Base-by-base conservation (phyloP, 2,888 invertebrate species). In the Rhagophthalmus giganteus region DNA sequence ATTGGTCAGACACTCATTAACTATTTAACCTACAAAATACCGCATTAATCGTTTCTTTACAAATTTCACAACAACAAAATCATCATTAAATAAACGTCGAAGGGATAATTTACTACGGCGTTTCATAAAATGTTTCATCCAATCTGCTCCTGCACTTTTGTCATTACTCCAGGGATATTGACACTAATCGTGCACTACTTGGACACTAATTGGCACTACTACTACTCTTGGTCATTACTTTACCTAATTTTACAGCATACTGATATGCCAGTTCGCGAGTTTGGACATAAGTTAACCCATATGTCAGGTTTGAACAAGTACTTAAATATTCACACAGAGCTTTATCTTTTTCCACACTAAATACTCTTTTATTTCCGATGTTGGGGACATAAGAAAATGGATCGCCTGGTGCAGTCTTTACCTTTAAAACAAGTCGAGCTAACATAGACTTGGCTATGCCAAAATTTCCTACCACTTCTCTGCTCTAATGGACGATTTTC, bases 211-310 rank as follows among this genome's bases (percentile, higher is more conserved):
- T n/a, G n/a, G n/a, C n/a, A n/a, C n/a, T n/a, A n/a, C n/a, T n/a
- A n/a, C n/a, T n/a, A 20, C 7, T 20, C 7, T 20, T 3, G 3
- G 20, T 3, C 7, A 20, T 20, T 3, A 3, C 4, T 7, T 20
- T 20, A 20, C 20, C 20, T 11, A 47, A 30, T 25, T 45, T 45
- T 7, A 25, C 8, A 27, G 39, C 44, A 15, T 33, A 45, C n/a
- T 45, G 32, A 14, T 38, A 50, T 8, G 44, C 44, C 2, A 45
- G 33, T 7, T 38, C 31, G 12, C 38, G 13, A 1, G 33, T 45
- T 50, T 44, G 44, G 16, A 11, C n/a, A 27, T 38, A 38, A 9
- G 50, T 39, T 1, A 45, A 27, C n/a, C 50, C 44, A 25, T 30
- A 44, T 13, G 37, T 26, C 27, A 50, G 44, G 44, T 50, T 31